Evolutionary conservation across 2,888 invertebrate genomes (phyloP).

Genomic region (Acrobasis repandana): DNA sequence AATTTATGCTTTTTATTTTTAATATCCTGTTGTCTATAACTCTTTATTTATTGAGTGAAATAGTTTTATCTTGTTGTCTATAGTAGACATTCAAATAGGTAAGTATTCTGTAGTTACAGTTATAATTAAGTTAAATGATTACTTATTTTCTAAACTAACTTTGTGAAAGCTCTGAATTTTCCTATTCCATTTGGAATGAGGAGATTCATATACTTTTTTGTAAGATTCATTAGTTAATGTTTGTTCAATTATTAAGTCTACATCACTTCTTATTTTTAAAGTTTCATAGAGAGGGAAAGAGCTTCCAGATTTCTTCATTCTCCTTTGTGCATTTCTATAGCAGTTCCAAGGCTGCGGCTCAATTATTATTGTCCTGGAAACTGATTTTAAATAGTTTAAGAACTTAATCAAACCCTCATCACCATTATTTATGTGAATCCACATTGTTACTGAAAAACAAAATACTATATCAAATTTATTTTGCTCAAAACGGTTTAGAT

Average conservation of each 20-base stretch:
- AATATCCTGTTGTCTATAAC: background rate
- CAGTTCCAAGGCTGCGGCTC: constrained; percentile 95
- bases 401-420: constrained; percentile 87
- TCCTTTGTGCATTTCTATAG: constrained; percentile 88
- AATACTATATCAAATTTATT: constrained; percentile 86
- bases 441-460: constrained; percentile 94
- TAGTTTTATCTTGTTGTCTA: background rate
- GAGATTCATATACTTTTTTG: constrained; percentile 81
- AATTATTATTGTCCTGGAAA: constrained; percentile 84
- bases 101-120: too few relatives aligned
- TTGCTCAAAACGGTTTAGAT: constrained; percentile 66
- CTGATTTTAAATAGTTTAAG: constrained; percentile 79
- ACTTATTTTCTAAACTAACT: constrained; percentile 1
- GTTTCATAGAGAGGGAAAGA: constrained; percentile 83
- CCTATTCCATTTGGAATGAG: constrained; percentile 86
- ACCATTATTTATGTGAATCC: constrained; percentile 94
- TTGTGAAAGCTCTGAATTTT: constrained; percentile 85
- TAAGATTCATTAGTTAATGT: constrained; percentile 74
- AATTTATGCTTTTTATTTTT: background rate
- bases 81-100: background rate
- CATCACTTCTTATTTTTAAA: constrained; percentile 84
- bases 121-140: too few relatives aligned
- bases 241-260: constrained; percentile 84
- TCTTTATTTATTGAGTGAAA: background rate
- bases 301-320: constrained; percentile 85